Evolutionary conservation across 2,888 invertebrate genomes (phyloP).

Genomic region (Xanthostigma xanthostigma): DNA sequence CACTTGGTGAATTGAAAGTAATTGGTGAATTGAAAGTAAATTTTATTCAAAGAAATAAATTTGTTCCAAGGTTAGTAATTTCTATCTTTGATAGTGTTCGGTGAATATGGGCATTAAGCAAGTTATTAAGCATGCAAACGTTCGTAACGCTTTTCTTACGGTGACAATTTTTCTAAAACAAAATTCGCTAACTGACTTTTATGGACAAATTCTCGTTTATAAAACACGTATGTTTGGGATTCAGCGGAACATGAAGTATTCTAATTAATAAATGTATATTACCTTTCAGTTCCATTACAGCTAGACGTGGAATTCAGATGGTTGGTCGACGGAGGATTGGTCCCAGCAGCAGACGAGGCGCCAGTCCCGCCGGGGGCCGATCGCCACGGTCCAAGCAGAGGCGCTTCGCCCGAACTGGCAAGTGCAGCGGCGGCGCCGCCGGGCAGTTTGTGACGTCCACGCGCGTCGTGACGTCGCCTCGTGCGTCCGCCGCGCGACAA

Average conservation of each 20-base stretch:
- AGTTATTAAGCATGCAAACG: too few relatives aligned
- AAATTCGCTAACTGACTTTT: too few relatives aligned
- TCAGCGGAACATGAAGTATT: too few relatives aligned
- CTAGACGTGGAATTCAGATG: constrained; percentile 44
- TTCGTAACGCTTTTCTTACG: too few relatives aligned
- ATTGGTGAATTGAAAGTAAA: too few relatives aligned
- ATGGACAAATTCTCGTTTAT: too few relatives aligned
- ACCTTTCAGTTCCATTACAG: constrained; percentile 55
- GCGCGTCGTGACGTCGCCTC: constrained; percentile 41
- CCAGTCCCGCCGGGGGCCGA: constrained; percentile 21
- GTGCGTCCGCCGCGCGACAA: constrained; percentile 46
- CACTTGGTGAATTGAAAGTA: too few relatives aligned
- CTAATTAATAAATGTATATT: constrained; percentile 10
- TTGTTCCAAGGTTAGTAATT: too few relatives aligned
- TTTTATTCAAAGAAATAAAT: too few relatives aligned
- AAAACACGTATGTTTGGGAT: constrained; percentile 11
- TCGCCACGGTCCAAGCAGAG: constrained; percentile 53
- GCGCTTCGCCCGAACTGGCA: constrained; percentile 60
- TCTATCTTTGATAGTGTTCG: too few relatives aligned
- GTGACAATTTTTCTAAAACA: too few relatives aligned
- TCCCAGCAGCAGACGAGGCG: constrained; percentile 36
- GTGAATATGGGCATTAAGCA: too few relatives aligned
- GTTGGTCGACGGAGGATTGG: constrained; percentile 39
- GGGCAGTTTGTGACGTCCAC: constrained; percentile 44
- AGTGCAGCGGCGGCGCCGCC: constrained; percentile 33